Base-by-base conservation (phyloP, 2,113 vertebrate species). In the Limnothrissa miodon region DNA sequence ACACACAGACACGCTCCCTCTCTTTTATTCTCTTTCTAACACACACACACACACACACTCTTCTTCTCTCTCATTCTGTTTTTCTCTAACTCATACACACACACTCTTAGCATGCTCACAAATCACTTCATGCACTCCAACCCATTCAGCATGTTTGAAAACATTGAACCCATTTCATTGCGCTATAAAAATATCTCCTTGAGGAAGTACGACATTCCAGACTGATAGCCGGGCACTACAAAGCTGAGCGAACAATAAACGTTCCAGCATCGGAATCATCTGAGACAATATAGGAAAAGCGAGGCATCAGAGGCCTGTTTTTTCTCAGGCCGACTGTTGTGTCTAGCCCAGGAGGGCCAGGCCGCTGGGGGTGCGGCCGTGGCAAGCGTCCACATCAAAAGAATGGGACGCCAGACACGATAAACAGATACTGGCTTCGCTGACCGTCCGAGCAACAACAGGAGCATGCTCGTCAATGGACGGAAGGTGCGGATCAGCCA, bases 251-350 rank as follows among this genome's bases (percentile, higher is more conserved):
- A 91, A 94, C 93, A 94, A 94, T 93, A 87, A 92, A 90, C 89
- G 88, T 89, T 92, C 90, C 88, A 79, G 25, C 90, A 86, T 93
- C 90, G 89, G 93, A 95, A 92, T 94, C 90, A 90, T 91, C 90
- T 88, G 90, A 95, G 94, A 95, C 94, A 92, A 90, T 89, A 92
- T 90, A 91, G 93, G 91, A 94, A 94, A 91, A 84, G 88, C 46
- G 87, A 90, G 70, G 90, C 90, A 91, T 93, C 91, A 90, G 88
- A 92, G 90, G 87, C 84, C 88, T 92, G 89, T 93, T 91, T 92
- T 92, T 33, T 86, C 89, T 86, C 89, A 83, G 87, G 90, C 59
- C 80, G 88, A 83, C 86, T 95, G 94, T 95, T 95, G 93, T 94
- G 94, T 95, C 94, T 95, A 92, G 90, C 83, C 86, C 85, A 87